phyloP scores from a whole-genome alignment of 2,113 vertebrate species.

The Sinocyclocheilus anophthalmus region DNA sequence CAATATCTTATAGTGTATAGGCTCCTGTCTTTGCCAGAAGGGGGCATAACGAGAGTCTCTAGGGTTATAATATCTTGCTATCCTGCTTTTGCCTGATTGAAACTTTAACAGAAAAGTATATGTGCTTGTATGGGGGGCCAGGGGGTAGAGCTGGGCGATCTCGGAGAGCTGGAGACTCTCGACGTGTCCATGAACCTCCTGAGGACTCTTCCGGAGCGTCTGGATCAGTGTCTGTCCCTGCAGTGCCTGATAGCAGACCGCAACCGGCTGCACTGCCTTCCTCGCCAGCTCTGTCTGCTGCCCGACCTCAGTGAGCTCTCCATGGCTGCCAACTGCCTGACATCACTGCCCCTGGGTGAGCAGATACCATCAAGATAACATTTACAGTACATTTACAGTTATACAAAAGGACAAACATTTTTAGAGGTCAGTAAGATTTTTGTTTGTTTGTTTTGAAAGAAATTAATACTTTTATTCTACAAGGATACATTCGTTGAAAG shows the following conservation, averaged over 20 bases:
- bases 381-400: too few species aligned
- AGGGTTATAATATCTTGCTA: not conserved
- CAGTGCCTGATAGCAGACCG: slow-evolving; percentile 92
- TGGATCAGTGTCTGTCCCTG: slow-evolving; percentile 90
- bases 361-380: slow-evolving; percentile 17
- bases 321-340: slow-evolving; percentile 91
- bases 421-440: too few species aligned
- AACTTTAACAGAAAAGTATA: not conserved
- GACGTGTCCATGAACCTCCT: too few species aligned
- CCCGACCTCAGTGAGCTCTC: slow-evolving; percentile 95
- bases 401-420: too few species aligned
- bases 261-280: slow-evolving; percentile 85
- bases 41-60: too few species aligned
- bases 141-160: slow-evolving; percentile 90
- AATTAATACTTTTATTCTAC: too few species aligned
- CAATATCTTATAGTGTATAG: too few species aligned
- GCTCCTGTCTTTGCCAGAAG: too few species aligned
- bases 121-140: slow-evolving; percentile 5
- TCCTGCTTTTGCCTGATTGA: not conserved
- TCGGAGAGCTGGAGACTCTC: slow-evolving; percentile 87
- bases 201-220: slow-evolving; percentile 81
- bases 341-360: slow-evolving; percentile 88
- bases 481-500: too few species aligned
- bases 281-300: slow-evolving; percentile 92
- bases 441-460: too few species aligned